Base-by-base conservation (phyloP, 2,797 vertebrate species). In the Trachops cirrhosus region DNA sequence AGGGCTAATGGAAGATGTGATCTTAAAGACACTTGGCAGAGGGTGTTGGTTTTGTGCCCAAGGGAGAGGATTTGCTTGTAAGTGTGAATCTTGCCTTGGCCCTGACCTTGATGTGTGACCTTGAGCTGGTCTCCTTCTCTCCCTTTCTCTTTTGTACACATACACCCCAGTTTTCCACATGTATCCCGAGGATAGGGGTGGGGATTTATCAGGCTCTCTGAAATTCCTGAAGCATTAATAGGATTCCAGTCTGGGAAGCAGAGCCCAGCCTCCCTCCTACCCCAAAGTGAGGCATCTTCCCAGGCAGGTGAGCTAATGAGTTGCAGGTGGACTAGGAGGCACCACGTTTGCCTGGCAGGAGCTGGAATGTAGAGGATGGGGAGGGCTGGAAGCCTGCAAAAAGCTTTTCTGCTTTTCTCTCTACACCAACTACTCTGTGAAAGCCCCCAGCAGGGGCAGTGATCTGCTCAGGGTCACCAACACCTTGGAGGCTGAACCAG, bases 261-360 rank as follows among this genome's bases (percentile, higher is more conserved):
- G 12, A 34, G 52, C 67, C 29, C 67, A 48, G 73, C 32, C 41
- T 67, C 29, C 4, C 14, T 67, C 39, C n/a, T 73, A 29, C 62
- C 44, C 22, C 73, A 71, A 39, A 9, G 71, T 26, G 41, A 94
- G 48, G 67, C 29, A 62, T 93, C 77, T 73, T 73, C 92, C 11
- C 4, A 39, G 77, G 80, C 78, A 68, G 54, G 21, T 32, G 50
- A 48, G 95, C 92, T 96, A 90, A 87, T 74, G 88, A 95, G 85
- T 86, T n/a, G 88, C 92, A 80, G 54, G 71, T 93, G 64, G 82
- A 73, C 62, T 24, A 34, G 44, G 46, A 79, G 89, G 78, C 3
- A 12, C 52, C 78, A 32, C 41, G 29, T 86, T 46, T 7, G 21
- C 93, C 46, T 26, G 54, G 68, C 52, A 21, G 68, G 34, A 50